A percentile compares a stretch with the other conserved stretches of the same genome.
Conservation (phyloP, 2,113 vertebrate genomes). For the Cisticola juncidis region DNA sequence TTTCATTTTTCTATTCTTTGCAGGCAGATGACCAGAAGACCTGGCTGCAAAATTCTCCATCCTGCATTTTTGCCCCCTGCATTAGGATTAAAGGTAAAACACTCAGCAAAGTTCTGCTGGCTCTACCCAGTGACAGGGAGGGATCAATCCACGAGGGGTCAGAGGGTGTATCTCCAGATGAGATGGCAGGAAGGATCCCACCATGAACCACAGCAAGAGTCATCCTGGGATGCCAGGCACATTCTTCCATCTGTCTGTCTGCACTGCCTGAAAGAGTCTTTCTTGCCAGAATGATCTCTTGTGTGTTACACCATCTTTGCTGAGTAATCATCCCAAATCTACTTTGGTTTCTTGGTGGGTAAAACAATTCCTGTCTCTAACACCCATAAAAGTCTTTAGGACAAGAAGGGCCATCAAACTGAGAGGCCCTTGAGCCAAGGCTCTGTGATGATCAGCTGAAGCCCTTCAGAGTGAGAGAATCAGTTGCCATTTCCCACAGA, state of each 20-base stretch:
- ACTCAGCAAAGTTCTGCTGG: background rate
- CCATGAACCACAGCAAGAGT: background rate
- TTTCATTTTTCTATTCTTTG: background rate
- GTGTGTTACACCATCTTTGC: background rate
- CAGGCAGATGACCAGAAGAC: background rate
- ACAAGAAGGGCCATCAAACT: background rate
- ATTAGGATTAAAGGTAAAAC: background rate
- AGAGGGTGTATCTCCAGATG: background rate
- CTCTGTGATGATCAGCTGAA: background rate
- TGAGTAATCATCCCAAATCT: background rate
- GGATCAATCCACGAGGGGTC: background rate
- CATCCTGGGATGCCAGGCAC: background rate
- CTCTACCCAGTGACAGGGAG: background rate
- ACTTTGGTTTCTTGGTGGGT: background rate
- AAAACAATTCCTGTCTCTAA: background rate
- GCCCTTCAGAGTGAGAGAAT: background rate
- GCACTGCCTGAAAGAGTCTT: background rate
- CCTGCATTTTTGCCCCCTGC: rapidly evolving
- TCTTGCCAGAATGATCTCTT: background rate
- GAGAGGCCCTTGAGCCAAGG: background rate
- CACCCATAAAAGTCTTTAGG: background rate
- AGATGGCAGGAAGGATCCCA: background rate
- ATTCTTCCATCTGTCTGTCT: background rate
- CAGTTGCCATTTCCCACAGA: background rate
- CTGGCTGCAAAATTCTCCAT: background rate